These are phyloP conservation scores for Denticeps clupeoides DNA, from an alignment of 2,797 vertebrate species.

Conservation along the genomic window DNA sequence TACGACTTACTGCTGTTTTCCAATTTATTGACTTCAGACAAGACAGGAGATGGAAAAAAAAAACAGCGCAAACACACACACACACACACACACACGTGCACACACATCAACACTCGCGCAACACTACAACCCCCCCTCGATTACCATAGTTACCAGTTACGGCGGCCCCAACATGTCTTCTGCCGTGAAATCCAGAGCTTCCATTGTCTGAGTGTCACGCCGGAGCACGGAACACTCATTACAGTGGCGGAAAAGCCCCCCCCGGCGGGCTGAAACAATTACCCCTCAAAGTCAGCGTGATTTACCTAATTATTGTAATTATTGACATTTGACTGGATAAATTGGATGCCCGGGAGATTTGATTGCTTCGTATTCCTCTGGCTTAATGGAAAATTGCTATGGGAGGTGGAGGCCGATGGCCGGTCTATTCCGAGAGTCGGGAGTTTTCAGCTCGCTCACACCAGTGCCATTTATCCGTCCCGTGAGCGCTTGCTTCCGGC, in stretches of 20 bases:
- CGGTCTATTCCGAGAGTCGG: too few relatives aligned
- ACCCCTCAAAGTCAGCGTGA: neutral
- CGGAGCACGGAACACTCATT: neutral
- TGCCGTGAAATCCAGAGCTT: slow-evolving; percentile 7
- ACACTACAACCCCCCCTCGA: slow-evolving; percentile 1
- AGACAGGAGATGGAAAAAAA: slow-evolving; percentile 38
- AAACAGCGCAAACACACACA: slow-evolving; percentile 24
- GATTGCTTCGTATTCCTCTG: too few relatives aligned
- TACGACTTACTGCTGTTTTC: slow-evolving; percentile 50
- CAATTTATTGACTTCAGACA: slow-evolving; percentile 48
- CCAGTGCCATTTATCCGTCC: too few relatives aligned
- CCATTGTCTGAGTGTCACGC: neutral
- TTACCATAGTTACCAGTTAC: slow-evolving; percentile 12
- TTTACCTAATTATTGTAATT: slow-evolving; percentile 4
- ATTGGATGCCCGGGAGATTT: neutral
- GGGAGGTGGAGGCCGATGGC: too few relatives aligned
- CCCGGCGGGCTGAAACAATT: neutral
- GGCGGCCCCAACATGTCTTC: neutral
- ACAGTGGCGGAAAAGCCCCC: neutral
- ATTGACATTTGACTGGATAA: neutral
- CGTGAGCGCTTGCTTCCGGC: too few relatives aligned
- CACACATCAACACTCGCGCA: neutral
- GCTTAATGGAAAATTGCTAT: too few relatives aligned
- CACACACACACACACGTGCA: neutral
- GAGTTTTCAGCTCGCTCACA: too few relatives aligned